Evolutionary conservation across 2,113 vertebrate species (phyloP).

Genomic region (Chamaetylas fuelleborni): DNA sequence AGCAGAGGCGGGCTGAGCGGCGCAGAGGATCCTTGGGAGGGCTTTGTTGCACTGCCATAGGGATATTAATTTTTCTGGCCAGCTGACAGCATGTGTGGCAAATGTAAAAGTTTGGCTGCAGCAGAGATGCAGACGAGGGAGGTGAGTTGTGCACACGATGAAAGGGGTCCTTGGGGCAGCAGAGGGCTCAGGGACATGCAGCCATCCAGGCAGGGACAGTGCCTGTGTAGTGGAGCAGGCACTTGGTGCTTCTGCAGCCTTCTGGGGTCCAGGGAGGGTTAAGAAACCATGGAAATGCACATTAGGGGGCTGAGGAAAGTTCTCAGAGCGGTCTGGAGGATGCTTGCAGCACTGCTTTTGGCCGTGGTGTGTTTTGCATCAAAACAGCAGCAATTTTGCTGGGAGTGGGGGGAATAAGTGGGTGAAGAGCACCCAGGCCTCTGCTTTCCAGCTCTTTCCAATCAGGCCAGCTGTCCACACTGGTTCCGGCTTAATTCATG

Average conservation of each 20-base stretch:
- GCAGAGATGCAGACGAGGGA: not conserved
- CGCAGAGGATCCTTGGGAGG: not conserved
- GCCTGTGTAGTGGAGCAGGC: not conserved
- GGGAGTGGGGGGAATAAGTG: fast-evolving
- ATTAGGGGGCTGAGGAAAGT: not conserved
- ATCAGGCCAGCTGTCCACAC: not conserved
- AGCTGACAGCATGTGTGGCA: not conserved
- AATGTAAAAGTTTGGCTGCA: not conserved
- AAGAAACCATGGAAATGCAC: not conserved
- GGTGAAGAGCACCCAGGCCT: not conserved
- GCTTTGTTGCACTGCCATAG: not conserved
- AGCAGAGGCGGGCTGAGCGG: not conserved
- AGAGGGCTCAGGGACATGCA: not conserved
- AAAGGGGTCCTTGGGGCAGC: fast-evolving
- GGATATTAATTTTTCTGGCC: not conserved
- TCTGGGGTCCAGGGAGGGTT: not conserved
- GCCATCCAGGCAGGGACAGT: fast-evolving
- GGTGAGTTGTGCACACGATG: not conserved
- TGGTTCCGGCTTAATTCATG: not conserved
- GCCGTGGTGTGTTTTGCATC: not conserved
- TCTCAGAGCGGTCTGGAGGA: not conserved
- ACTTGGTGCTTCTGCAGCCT: not conserved
- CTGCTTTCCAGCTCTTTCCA: fast-evolving
- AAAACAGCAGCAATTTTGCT: not conserved
- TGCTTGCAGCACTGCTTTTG: fast-evolving